Evolutionary conservation across 2,888 invertebrate genomes (phyloP).

Genomic region (Ophioninae sp.): DNA sequence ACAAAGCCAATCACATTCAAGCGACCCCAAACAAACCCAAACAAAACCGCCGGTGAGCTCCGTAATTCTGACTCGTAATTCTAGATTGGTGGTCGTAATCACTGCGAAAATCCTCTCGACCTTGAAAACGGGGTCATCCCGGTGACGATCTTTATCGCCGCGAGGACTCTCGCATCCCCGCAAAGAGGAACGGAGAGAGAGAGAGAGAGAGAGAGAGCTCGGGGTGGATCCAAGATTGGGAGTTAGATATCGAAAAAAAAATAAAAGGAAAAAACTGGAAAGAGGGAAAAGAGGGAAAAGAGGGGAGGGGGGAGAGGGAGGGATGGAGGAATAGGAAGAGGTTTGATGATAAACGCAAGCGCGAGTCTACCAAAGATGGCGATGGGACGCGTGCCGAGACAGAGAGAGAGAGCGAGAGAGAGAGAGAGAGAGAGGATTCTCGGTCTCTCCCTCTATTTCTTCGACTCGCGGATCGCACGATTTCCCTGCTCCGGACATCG

Average conservation of each 20-base stretch:
- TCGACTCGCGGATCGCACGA: constrained; percentile 67
- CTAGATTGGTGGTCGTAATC: too few relatives aligned
- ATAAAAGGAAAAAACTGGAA: constrained; percentile 1
- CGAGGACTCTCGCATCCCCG: too few relatives aligned
- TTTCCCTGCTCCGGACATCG: constrained; percentile 74
- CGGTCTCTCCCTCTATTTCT: constrained; percentile 41
- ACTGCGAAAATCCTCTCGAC: too few relatives aligned
- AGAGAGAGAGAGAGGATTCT: neutral
- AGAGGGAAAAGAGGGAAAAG: constrained; percentile 5
- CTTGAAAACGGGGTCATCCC: too few relatives aligned
- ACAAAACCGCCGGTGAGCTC: too few relatives aligned
- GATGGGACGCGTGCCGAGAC: constrained; percentile 36
- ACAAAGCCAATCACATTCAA: too few relatives aligned
- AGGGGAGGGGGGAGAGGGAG: constrained; percentile 8
- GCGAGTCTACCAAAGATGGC: constrained; percentile 42
- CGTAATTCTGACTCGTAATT: too few relatives aligned
- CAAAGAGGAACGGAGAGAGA: neutral
- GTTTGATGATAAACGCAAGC: constrained; percentile 14
- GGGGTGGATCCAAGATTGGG: neutral
- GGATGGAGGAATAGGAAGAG: neutral
- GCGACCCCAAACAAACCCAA: too few relatives aligned
- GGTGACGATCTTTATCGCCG: too few relatives aligned
- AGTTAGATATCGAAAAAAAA: neutral
- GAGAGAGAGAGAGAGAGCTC: constrained; percentile 16
- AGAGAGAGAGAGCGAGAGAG: constrained; percentile 15